Conservation (phyloP, 2,888 invertebrate species). For the Cecidostiba fungosa region DNA sequence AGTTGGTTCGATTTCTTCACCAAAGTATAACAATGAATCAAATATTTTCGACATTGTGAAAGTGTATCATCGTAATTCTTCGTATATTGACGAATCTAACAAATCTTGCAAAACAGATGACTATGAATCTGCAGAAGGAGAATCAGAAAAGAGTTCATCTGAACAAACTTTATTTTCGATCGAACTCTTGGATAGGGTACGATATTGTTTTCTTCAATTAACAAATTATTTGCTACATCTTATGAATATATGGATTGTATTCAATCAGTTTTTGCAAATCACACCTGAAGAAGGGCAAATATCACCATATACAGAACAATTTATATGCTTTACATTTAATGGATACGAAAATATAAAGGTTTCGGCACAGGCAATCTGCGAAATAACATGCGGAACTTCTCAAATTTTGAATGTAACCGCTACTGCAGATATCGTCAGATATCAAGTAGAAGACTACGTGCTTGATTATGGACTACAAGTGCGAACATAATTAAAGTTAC, state of each 20-base stretch:
- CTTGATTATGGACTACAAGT: constrained; percentile 59
- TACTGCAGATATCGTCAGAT: constrained; percentile 52
- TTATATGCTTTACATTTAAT: constrained; percentile 43
- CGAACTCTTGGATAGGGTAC: constrained; percentile 29
- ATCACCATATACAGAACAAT: constrained; percentile 14
- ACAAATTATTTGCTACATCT: not conserved
- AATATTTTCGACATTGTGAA: not conserved
- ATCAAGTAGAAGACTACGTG: constrained; percentile 27
- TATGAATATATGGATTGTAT: not conserved
- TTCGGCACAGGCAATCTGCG: constrained; percentile 33
- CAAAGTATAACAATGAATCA: not conserved
- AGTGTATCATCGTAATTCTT: not conserved
- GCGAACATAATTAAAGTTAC: not conserved
- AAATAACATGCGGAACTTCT: constrained; percentile 30
- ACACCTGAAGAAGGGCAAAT: constrained; percentile 44
- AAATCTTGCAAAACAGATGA: not conserved
- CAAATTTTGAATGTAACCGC: constrained; percentile 38
- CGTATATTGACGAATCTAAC: not conserved
- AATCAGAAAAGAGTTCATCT: not conserved
- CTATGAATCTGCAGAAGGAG: not conserved
- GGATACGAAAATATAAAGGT: constrained; percentile 42
- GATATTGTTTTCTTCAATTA: not conserved
- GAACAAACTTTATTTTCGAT: not conserved
- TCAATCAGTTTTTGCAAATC: constrained; percentile 49
- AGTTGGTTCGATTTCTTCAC: not conserved